A percentile compares a stretch with the other conserved stretches of the same genome.
These are phyloP conservation scores for Diceros bicornis DNA, from an alignment of 2,797 vertebrate genomes.

Conservation along the genomic window DNA sequence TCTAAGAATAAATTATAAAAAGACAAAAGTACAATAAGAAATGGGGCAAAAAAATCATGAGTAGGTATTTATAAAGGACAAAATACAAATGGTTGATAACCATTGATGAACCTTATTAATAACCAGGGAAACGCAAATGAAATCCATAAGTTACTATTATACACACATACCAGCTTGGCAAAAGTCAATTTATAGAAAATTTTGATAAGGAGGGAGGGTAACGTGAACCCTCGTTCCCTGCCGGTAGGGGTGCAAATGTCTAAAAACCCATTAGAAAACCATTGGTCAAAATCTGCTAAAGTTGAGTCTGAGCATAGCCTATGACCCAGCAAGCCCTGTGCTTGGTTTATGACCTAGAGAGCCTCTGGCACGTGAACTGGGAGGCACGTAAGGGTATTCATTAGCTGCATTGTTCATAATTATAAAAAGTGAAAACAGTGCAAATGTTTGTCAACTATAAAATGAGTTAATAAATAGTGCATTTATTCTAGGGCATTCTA, in stretches of 20 bases:
- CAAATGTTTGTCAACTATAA: neutral
- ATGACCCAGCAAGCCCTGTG: neutral
- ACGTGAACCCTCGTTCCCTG: neutral
- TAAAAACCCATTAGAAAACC: neutral
- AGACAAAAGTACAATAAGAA: neutral
- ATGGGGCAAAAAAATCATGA: neutral
- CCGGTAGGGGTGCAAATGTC: neutral
- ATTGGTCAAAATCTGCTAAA: neutral
- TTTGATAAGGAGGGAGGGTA: neutral
- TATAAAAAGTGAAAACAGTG: neutral
- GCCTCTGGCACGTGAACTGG: neutral
- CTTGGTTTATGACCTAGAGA: neutral
- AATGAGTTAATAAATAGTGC: neutral
- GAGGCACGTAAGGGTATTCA: neutral
- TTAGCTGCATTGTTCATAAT: neutral
- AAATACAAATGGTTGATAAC: neutral
- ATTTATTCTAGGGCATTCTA: neutral
- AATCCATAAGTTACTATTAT: neutral
- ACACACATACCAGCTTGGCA: neutral
- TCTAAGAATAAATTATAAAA: neutral
- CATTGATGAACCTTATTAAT: neutral
- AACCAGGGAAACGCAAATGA: neutral
- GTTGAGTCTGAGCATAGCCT: neutral
- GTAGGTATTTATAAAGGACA: neutral
- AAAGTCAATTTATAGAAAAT: neutral